Evolutionary conservation across 2,888 invertebrate species (phyloP).

Genomic region (Lasioglossum marginatum): DNA sequence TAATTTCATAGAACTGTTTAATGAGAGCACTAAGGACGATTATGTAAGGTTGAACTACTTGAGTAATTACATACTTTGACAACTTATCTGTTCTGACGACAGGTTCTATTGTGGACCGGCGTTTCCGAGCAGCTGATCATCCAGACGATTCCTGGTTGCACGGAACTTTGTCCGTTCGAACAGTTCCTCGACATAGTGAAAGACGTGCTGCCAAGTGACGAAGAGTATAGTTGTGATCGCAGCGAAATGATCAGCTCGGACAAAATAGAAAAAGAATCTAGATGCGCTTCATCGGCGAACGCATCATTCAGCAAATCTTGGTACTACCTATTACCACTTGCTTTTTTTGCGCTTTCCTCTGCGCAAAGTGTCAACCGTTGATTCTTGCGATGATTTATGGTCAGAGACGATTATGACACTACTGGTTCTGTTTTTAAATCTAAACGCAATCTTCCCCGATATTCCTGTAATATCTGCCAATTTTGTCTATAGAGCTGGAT

Average conservation of each 20-base stretch:
- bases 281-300: conserved; percentile 41
- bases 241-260: background rate
- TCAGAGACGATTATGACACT: background rate
- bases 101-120: conserved; percentile 83
- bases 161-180: conserved; percentile 81
- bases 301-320: conserved; percentile 13
- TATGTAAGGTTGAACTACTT: background rate
- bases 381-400: background rate
- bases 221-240: conserved; percentile 70
- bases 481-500: background rate
- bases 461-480: background rate
- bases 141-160: conserved; percentile 82
- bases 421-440: background rate
- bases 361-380: conserved; percentile 3
- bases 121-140: conserved; percentile 76
- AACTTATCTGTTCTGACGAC: conserved; percentile 4
- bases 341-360: conserved; percentile 20
- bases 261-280: background rate
- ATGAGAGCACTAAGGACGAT: background rate
- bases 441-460: background rate
- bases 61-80: background rate
- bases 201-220: conserved; percentile 77
- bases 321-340: conserved; percentile 14
- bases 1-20: background rate
- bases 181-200: conserved; percentile 78